Evolutionary conservation across 2,113 vertebrate species (phyloP), one percentile per base, ranked within the genome.

Genomic region (Enhydra lutris): DNA sequence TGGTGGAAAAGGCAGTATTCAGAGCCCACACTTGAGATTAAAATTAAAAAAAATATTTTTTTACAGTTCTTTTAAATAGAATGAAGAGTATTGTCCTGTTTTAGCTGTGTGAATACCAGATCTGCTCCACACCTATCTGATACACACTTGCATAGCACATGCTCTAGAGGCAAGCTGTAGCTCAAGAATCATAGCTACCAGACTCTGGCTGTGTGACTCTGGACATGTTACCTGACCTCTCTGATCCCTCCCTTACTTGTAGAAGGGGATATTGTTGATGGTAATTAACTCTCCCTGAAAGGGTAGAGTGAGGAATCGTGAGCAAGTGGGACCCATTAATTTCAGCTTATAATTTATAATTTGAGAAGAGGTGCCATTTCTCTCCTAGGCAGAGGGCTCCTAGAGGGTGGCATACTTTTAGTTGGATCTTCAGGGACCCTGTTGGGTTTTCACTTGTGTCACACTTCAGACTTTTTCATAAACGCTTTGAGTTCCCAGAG

Each of bases 301-400:
- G 82, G 73, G 4, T 7, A 42, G 57, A 36, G 39, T 45, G 52
- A 84, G 20, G 36, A 88, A 69, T 74, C 4, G 0, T 20, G 6
- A 82, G 21, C 31, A 52, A 80, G 29, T 52, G 45, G 47, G 89
- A 86, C 39, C 3, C 73, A 26, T 93, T 86, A 23, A 89, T 81
- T 74, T 89, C 23, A 21, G 36, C 17, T 47, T 65, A 89, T 29
- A 36, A 42, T 74, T 55, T 52, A 24, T 42, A 80, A 74, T 74
- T 89, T 71, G 71, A 87, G 91, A 97, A 97, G 52, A 61, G 6
- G 10, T 20, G 42, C 55, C 65, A 21, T 82, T 94, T 90, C n/a
- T 81, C 12, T 47, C 14, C 42, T 11, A 36, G 29, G 17, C 65
- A 69, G 50, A 83, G 55, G 39, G 10, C 57, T 71, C 74, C 45